phyloP scores from a whole-genome alignment of 2,888 invertebrate genomes.

The Rhamphomyia laevipes region DNA sequence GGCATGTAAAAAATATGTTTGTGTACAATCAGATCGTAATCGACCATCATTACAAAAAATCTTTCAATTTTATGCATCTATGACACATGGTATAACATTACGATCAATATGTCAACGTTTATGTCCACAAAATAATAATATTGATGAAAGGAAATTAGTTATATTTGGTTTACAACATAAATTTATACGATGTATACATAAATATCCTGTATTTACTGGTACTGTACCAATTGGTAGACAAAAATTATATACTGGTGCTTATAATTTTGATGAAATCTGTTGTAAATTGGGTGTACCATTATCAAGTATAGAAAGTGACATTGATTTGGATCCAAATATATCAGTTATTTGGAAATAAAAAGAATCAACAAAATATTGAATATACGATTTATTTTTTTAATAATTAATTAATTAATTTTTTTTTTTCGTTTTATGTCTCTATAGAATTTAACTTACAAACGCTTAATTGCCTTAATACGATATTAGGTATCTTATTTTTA shows the following conservation, averaged over 20 bases:
- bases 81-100: constrained; percentile 59
- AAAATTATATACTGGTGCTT: constrained; percentile 64
- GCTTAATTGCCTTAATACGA: too few relatives aligned
- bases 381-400: too few relatives aligned
- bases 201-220: constrained; percentile 42
- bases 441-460: too few relatives aligned
- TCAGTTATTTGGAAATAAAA: constrained; percentile 66
- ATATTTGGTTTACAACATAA: constrained; percentile 47
- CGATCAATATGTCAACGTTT: constrained; percentile 55
- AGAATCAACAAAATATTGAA: too few relatives aligned
- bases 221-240: constrained; percentile 40
- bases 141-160: constrained; percentile 42
- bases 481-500: too few relatives aligned
- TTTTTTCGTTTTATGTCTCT: too few relatives aligned
- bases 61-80: constrained; percentile 48
- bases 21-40: constrained; percentile 27
- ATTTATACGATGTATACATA: constrained; percentile 46
- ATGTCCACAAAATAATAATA: constrained; percentile 46
- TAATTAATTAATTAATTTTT: too few relatives aligned
- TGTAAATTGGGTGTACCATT: constrained; percentile 66
- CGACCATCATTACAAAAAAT: constrained; percentile 32
- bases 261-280: constrained; percentile 83
- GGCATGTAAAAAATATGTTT: constrained; percentile 48
- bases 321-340: constrained; percentile 74
- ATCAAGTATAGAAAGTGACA: constrained; percentile 64